These are phyloP conservation scores for Catharus ustulatus DNA, from an alignment of 2,797 vertebrate genomes.

Conservation along the genomic window DNA sequence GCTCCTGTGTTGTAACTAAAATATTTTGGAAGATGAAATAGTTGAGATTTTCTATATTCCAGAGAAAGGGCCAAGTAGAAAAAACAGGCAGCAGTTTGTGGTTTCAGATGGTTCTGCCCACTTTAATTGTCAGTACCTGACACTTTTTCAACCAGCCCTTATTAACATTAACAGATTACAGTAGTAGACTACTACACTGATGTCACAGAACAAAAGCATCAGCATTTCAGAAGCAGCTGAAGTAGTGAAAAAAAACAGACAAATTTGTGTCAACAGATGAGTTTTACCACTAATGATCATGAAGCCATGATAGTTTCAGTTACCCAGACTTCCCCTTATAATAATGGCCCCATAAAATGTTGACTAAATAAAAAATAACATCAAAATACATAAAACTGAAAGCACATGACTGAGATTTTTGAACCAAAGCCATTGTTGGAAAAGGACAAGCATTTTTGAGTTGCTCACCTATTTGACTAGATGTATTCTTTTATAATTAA, in stretches of 20 bases:
- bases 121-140: background rate
- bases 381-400: constrained; percentile 65
- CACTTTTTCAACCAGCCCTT: background rate
- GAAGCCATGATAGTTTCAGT: constrained; percentile 34
- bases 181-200: background rate
- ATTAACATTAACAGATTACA: background rate
- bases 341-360: constrained; percentile 32
- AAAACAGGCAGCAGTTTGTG: background rate
- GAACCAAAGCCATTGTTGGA: constrained; percentile 23
- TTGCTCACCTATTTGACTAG: constrained; percentile 30
- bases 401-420: constrained; percentile 70
- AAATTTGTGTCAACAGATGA: constrained; percentile 32
- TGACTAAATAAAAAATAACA: constrained; percentile 67
- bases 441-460: constrained; percentile 1
- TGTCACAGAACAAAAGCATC: background rate
- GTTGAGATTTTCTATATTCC: background rate
- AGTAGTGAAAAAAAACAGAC: background rate
- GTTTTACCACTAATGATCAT: constrained; percentile 41
- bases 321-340: constrained; percentile 25
- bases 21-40: background rate
- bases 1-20: background rate
- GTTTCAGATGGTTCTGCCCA: background rate
- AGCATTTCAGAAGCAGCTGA: background rate
- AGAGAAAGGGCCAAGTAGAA: background rate
- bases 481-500: constrained; percentile 46